These are phyloP conservation scores for Andrena minutula DNA, from an alignment of 2,888 invertebrate genomes.

Conservation along the genomic window DNA sequence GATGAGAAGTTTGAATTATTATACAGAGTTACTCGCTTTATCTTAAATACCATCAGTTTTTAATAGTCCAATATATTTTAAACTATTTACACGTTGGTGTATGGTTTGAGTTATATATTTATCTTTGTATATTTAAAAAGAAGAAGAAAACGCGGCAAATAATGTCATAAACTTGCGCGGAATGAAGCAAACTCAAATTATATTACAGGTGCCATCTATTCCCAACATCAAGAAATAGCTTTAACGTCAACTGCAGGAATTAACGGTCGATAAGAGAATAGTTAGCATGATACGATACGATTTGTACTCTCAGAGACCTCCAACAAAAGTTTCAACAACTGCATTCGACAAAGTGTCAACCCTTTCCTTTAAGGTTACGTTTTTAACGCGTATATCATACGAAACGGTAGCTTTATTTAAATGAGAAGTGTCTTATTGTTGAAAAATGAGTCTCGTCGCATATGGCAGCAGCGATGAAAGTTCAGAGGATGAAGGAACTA, in stretches of 20 bases:
- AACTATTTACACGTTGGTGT: too few relatives aligned
- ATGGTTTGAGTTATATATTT: neutral
- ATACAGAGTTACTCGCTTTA: too few relatives aligned
- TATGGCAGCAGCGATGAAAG: slow-evolving; percentile 82
- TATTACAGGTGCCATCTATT: slow-evolving; percentile 23
- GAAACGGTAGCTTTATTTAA: slow-evolving; percentile 11
- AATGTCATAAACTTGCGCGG: neutral
- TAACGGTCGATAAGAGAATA: neutral
- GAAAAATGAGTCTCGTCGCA: slow-evolving; percentile 81
- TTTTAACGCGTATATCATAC: neutral
- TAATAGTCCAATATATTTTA: too few relatives aligned
- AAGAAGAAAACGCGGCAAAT: neutral
- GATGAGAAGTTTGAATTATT: too few relatives aligned
- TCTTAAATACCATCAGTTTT: too few relatives aligned
- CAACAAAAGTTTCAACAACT: neutral
- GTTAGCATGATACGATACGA: too few relatives aligned
- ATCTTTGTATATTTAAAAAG: neutral
- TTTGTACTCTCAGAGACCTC: neutral
- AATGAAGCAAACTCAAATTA: slow-evolving; percentile 1
- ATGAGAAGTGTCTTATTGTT: slow-evolving; percentile 7
- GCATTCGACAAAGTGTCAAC: slow-evolving; percentile 4
- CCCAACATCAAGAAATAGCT: neutral
- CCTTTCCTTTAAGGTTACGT: slow-evolving; percentile 10
- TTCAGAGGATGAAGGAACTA: slow-evolving; percentile 77
- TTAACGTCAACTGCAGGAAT: neutral